Evolutionary conservation across 2,888 invertebrate species (phyloP).

Genomic region (Hetaerina titia): DNA sequence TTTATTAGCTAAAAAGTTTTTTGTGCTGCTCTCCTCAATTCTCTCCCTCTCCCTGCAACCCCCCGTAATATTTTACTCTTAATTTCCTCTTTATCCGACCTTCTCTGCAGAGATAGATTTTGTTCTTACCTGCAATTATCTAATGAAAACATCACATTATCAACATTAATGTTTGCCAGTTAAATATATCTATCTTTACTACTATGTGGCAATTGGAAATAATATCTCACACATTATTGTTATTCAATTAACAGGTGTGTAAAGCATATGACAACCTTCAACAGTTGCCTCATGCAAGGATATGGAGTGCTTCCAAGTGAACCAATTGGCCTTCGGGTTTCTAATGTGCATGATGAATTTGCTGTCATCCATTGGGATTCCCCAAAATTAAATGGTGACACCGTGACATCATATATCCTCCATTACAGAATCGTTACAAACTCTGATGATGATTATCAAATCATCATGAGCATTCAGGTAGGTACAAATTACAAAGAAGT

Average conservation of each 20-base stretch:
- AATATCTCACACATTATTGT: neutral
- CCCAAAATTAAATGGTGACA: slow-evolving; percentile 85
- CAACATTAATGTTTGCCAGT: neutral
- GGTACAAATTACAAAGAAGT: neutral
- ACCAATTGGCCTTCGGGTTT: slow-evolving; percentile 84
- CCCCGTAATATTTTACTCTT: too few relatives aligned
- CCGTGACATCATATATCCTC: slow-evolving; percentile 84
- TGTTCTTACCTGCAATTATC: too few relatives aligned
- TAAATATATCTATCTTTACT: neutral
- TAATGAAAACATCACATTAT: too few relatives aligned
- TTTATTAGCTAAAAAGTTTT: too few relatives aligned
- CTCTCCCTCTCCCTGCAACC: too few relatives aligned
- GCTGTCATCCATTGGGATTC: slow-evolving; percentile 89
- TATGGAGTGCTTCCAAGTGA: slow-evolving; percentile 90
- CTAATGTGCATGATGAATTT: slow-evolving; percentile 87
- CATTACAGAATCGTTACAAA: slow-evolving; percentile 76
- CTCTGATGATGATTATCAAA: slow-evolving; percentile 76
- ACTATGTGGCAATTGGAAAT: neutral
- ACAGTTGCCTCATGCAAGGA: slow-evolving; percentile 90
- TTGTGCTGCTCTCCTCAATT: too few relatives aligned
- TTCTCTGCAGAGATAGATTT: too few relatives aligned
- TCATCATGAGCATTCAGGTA: slow-evolving; percentile 22
- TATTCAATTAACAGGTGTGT: slow-evolving; percentile 81
- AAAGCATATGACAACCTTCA: slow-evolving; percentile 89
- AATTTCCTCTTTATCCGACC: too few relatives aligned